Evolutionary conservation across 1,140 invertebrate species (phyloP), one percentile per base, ranked within the genome.

Genomic region (Sweltsa coloradensis): DNA sequence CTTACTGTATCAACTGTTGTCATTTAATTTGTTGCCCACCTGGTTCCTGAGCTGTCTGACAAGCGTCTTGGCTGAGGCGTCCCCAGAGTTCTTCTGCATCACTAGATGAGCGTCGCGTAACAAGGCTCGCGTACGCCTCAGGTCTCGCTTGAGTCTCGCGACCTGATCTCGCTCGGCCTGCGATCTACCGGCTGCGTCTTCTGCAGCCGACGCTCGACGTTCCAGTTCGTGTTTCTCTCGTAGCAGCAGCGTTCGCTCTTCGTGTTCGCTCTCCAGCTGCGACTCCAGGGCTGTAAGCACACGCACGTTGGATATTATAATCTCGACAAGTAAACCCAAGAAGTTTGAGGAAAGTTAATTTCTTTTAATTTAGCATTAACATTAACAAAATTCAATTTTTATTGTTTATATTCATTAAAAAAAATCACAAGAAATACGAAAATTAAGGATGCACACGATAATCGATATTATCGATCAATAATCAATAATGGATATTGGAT

Each of bases 181-280:
- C 0, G 74, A 71, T 25, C 81, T 68, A 51, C 81, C 81, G n/a
- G n/a, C n/a, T 59, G 18, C n/a, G 23, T 87, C 85, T 55, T 85
- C 80, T 9, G 87, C 63, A 7, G 85, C 75, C 24, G 83, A 76
- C 3, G 95, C 65, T 11, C 88, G 76, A 3, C 89, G 72, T 66
- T 97, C 92, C 27, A 95, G 63, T 58, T 95, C 89, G 57, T 94
- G 86, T 45, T 92, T 89, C 53, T 94, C 89, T 3, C 89, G 72
- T 18, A 93, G 64, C 24, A 94, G 63, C 51, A 83, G 67, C 16
- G 87, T 90, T n/a, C 89, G 71, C 62, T 95, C 89, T 45, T 92
- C 85, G 64, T 95, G 90, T 63, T 95, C 91, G 51, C 82, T 86
- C 63, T 96, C 91, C 50, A 96, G 61, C 60, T 95, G 90, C 3